Percentiles rank a stretch among this genome's conserved stretches.
phyloP scores from a whole-genome alignment of 2,888 invertebrate genomes.

The Macrophya annulata region DNA sequence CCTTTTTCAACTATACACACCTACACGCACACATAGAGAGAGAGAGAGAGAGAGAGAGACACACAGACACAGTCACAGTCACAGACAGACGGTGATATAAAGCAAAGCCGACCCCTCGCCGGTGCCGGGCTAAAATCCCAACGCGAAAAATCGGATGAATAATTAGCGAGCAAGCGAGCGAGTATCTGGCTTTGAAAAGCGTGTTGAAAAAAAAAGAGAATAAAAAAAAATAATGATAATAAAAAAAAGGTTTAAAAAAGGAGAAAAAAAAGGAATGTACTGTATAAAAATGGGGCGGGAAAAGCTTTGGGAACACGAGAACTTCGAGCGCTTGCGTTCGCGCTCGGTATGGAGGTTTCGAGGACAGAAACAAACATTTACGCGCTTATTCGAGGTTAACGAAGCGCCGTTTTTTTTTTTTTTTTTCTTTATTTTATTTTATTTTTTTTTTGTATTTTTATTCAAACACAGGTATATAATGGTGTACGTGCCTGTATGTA shows the following conservation, averaged over 20 bases:
- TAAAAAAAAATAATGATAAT: constrained; percentile 31
- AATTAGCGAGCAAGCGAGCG: constrained; percentile 47
- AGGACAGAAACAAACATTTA: constrained; percentile 51
- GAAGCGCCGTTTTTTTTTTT: constrained; percentile 30
- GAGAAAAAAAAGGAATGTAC: not conserved
- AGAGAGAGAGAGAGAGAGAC: not conserved
- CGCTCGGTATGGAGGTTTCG: not conserved
- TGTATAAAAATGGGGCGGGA: not conserved
- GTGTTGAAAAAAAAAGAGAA: constrained; percentile 40
- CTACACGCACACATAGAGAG: not conserved
- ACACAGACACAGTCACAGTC: not conserved
- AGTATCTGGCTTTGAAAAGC: constrained; percentile 29
- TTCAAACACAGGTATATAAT: constrained; percentile 7
- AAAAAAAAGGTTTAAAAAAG: constrained; percentile 5
- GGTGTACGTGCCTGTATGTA: too few species aligned
- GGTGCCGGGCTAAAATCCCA: constrained; percentile 24
- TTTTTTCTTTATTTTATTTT: not conserved
- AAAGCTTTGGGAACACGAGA: constrained; percentile 37
- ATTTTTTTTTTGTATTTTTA: not conserved
- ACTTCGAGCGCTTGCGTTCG: not conserved
- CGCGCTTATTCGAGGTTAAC: constrained; percentile 49
- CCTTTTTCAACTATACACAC: constrained; percentile 8
- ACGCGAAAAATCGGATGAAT: constrained; percentile 45
- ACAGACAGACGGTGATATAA: not conserved
- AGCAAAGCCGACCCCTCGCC: constrained; percentile 35